A percentile compares a stretch with the other conserved stretches of the same genome.
Evolutionary conservation across 2,888 invertebrate species (phyloP).

Genomic region (Patella ulyssiponensis): DNA sequence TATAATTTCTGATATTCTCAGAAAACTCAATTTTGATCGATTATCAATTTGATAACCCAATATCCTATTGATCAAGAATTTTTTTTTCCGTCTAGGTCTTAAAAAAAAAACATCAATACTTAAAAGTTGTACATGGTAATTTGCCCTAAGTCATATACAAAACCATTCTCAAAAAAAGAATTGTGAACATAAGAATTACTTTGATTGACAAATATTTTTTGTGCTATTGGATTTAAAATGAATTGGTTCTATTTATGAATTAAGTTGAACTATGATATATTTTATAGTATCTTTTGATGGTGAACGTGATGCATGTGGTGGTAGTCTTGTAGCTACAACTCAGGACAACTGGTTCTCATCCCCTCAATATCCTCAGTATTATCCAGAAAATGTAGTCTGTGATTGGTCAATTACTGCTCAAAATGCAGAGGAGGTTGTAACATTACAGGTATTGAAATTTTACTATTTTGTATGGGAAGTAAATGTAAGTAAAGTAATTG

Average conservation of each 20-base stretch:
- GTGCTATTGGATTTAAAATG: background rate
- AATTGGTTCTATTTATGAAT: background rate
- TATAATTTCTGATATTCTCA: no score
- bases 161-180: no score
- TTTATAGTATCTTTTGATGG: slow-evolving; percentile 25
- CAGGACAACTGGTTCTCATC: slow-evolving; percentile 45
- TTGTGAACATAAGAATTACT: no score
- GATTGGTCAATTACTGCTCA: slow-evolving; percentile 50
- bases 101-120: no score
- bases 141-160: no score
- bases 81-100: no score
- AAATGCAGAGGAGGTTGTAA: slow-evolving; percentile 38
- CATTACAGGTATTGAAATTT: slow-evolving; percentile 44
- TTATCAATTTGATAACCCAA: no score
- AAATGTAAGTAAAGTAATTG: no score
- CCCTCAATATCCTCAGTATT: slow-evolving; percentile 45
- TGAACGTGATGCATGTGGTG: slow-evolving; percentile 40
- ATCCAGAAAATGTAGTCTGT: slow-evolving; percentile 49
- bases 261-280: background rate
- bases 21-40: no score
- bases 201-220: background rate
- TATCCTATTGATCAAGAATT: no score
- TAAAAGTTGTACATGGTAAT: no score
- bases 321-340: slow-evolving; percentile 36
- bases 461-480: no score